Evolutionary conservation across 2,113 vertebrate species (phyloP).

Genomic region (Ardeotis arabs): DNA sequence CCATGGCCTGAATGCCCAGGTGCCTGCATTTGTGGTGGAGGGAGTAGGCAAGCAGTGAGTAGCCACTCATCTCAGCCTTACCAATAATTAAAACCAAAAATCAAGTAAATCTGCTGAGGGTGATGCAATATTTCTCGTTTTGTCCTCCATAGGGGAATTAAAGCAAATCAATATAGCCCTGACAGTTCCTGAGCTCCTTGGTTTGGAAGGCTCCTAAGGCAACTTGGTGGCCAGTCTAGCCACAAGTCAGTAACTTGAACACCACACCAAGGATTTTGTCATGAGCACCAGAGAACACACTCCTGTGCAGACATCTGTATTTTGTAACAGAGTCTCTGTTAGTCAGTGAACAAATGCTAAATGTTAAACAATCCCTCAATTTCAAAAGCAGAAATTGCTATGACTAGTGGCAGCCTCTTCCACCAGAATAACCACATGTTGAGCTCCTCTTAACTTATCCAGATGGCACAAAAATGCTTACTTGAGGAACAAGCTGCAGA

Average conservation of each 20-base stretch:
- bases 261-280: background rate
- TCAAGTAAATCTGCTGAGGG: background rate
- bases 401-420: background rate
- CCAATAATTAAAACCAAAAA: background rate
- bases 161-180: background rate
- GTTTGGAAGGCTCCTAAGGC: background rate
- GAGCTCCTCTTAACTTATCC: background rate
- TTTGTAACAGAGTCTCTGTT: background rate
- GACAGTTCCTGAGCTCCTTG: background rate
- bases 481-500: background rate
- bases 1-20: background rate
- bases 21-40: background rate
- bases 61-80: background rate
- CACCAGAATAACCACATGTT: fast-evolving
- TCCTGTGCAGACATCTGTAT: background rate
- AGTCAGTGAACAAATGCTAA: background rate
- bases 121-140: background rate
- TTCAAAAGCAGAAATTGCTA: background rate
- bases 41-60: background rate
- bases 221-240: background rate
- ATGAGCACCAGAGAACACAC: background rate
- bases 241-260: background rate
- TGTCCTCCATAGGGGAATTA: background rate
- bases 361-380: background rate
- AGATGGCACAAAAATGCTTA: background rate